Evolutionary conservation across 2,113 vertebrate genomes (phyloP).

Genomic region (Nothocercus nigrocapillus): DNA sequence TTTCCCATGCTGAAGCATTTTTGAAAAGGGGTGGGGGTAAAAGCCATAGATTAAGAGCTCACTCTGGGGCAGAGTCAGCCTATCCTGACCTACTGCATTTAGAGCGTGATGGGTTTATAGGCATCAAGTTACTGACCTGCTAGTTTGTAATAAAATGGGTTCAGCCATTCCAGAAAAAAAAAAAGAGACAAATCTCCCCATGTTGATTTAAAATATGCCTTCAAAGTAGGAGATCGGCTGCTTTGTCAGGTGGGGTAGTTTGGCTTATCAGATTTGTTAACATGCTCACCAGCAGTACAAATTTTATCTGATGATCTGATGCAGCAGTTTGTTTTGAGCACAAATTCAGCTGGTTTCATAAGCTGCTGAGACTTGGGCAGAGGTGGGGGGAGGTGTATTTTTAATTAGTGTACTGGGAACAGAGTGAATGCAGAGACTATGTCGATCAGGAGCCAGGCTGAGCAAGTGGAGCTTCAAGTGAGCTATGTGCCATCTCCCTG

Average conservation of each 20-base stretch:
- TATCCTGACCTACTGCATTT: neutral
- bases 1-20: neutral
- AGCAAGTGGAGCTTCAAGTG: neutral
- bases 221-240: neutral
- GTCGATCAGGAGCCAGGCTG: accelerated
- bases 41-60: neutral
- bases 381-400: neutral
- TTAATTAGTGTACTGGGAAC: neutral
- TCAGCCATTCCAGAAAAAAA: neutral
- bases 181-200: neutral
- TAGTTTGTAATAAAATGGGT: neutral
- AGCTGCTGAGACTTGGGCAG: neutral
- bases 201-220: neutral
- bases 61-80: neutral
- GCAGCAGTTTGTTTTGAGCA: conserved; percentile 52
- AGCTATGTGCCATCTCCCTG: neutral
- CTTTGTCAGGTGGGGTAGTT: conserved; percentile 40
- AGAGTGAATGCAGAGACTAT: neutral
- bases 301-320: conserved; percentile 41
- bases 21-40: neutral
- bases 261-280: conserved; percentile 50
- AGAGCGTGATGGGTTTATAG: neutral
- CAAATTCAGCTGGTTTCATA: conserved; percentile 24
- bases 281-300: neutral
- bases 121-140: neutral